A percentile compares a stretch with the other conserved stretches of the same genome.
Conservation (phyloP, 2,888 invertebrate genomes). For the Proisotoma minuta region DNA sequence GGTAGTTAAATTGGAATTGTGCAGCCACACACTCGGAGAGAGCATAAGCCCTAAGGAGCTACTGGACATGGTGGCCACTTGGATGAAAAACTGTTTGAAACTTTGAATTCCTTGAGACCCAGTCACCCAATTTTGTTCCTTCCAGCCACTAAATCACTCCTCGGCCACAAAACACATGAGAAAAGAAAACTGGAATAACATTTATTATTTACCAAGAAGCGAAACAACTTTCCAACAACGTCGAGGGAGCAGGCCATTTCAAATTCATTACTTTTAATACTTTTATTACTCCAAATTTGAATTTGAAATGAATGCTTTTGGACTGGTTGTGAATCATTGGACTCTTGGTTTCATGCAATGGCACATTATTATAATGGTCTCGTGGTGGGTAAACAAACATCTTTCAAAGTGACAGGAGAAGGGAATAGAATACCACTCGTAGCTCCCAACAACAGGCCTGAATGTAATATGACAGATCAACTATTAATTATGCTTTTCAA, state of each 20-base stretch:
- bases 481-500: too few relatives aligned
- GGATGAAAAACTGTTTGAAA: neutral
- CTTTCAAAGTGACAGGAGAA: too few relatives aligned
- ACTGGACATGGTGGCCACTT: constrained; percentile 5
- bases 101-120: neutral
- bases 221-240: neutral
- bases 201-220: constrained; percentile 9
- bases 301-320: constrained; percentile 1
- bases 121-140: constrained; percentile 19
- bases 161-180: neutral
- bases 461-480: too few relatives aligned
- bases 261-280: constrained; percentile 1
- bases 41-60: constrained; percentile 5
- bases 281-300: constrained; percentile 5
- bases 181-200: constrained; percentile 4
- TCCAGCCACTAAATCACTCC: constrained; percentile 13
- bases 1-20: neutral
- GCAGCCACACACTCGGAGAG: neutral
- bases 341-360: too few relatives aligned
- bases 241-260: neutral
- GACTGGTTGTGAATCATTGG: neutral
- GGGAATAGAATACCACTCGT: too few relatives aligned
- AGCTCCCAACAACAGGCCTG: too few relatives aligned
- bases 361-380: too few relatives aligned
- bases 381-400: too few relatives aligned